Percentiles rank a stretch among this genome's conserved stretches.
phyloP scores from a whole-genome alignment of 2,113 vertebrate genomes.

The Saccopteryx bilineata region DNA sequence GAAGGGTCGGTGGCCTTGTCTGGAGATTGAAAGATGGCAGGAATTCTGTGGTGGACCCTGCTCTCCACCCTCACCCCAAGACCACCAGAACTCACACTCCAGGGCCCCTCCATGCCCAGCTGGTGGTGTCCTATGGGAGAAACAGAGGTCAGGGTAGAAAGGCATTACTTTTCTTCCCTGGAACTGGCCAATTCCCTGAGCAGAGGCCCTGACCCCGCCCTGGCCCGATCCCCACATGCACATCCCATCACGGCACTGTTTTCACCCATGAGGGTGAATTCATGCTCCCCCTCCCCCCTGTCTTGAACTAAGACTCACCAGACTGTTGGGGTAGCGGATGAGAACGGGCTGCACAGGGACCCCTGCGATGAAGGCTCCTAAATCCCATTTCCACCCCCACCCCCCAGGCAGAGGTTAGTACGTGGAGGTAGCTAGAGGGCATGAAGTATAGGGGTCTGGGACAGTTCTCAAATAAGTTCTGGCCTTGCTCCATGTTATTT shows the following conservation, averaged over 20 bases:
- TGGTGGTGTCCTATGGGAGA: slow-evolving; percentile 84
- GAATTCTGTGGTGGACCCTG: slow-evolving; percentile 3
- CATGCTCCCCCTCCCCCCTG: background rate
- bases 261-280: background rate
- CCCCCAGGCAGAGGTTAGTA: slow-evolving; percentile 73
- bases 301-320: slow-evolving; percentile 88
- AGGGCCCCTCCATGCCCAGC: slow-evolving; percentile 88
- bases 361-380: slow-evolving; percentile 94
- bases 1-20: background rate
- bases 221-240: background rate
- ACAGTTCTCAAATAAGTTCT: background rate
- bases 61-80: background rate
- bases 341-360: slow-evolving; percentile 95
- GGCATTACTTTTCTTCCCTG: background rate
- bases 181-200: background rate
- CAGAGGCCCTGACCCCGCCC: background rate
- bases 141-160: slow-evolving; percentile 35
- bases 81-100: slow-evolving; percentile 86
- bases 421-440: background rate
- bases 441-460: background rate
- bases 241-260: background rate
- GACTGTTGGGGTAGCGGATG: slow-evolving; percentile 91
- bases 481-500: background rate
- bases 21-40: background rate
- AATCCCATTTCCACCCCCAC: slow-evolving; percentile 72